Evolutionary conservation across 2,888 invertebrate genomes (phyloP).

Genomic region (Pemphredon lugubris): DNA sequence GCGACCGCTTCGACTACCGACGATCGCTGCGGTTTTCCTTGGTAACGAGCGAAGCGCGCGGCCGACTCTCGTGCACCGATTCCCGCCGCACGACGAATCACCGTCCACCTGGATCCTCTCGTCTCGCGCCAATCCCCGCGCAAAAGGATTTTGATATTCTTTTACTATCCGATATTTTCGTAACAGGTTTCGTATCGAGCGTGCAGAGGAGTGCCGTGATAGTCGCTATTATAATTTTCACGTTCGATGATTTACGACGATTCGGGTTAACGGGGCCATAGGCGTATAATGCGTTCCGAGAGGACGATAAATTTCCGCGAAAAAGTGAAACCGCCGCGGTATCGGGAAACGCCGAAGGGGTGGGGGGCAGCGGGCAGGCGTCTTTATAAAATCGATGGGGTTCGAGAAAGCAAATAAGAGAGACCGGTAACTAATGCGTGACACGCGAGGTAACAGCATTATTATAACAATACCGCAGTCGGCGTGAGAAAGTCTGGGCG

Average conservation of each 20-base stretch:
- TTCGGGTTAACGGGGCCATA: no score
- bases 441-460: conserved; percentile 8
- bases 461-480: conserved; percentile 40
- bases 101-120: no score
- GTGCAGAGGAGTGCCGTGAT: no score
- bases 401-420: conserved; percentile 6
- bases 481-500: conserved; percentile 38
- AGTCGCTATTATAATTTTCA: no score
- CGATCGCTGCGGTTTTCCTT: conserved; percentile 54
- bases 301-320: conserved; percentile 15
- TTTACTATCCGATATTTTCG: no score
- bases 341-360: no score
- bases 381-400: no score
- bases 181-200: no score
- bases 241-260: no score
- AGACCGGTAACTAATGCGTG: conserved; percentile 22
- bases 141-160: no score
- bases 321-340: background rate
- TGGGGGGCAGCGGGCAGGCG: no score
- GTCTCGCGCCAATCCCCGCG: no score
- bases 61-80: conserved; percentile 29
- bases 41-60: conserved; percentile 39
- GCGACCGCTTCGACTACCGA: conserved; percentile 36
- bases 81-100: conserved; percentile 1
- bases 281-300: background rate